Evolutionary conservation across 2,113 vertebrate genomes (phyloP), one percentile per base, ranked within the genome.

Genomic region (Pyxicephalus adspersus): DNA sequence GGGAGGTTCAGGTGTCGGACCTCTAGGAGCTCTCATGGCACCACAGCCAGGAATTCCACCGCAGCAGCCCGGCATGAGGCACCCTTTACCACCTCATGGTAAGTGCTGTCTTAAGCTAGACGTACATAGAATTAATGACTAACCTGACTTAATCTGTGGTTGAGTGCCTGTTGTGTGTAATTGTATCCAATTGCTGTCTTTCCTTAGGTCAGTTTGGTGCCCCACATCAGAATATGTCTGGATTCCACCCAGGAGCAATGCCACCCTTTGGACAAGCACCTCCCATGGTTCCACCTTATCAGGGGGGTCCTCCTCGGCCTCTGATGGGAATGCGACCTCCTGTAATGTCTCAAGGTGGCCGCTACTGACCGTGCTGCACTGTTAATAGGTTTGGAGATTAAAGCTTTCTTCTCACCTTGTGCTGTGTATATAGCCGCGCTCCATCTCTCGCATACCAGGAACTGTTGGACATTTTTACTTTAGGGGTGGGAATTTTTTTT

Each of bases 311-410:
- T 83, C 95, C 95, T 88, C 93, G 95, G 86, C 94, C 95, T 84
- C 96, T 96, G 51, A 95, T 99, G 95, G 96, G 95, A 90, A 98
- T 99, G 95, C 96, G 96, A 92, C 98, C 97, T 84, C 98, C 97
- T 57, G 97, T 97, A 88, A 99, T 99, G 98, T 99, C 97, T 82
- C 98, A 97, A 76, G 97, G 97, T 83, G 96, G 96, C 91, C 97
- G 98, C 91, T 99, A 98, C 94, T 99, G 97, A 99, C 91, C 90
- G 91, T 89, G 88, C 90, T 91, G 88, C 92, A 91, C 91, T 85
- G 85, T 89, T 89, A 93, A 93, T 97, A 97, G 95, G 96, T 97
- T 98, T 98, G 97, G 94, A 95, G 96, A 96, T 97, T 98, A 95
- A 96, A 95, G 94, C 94, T 94, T 96, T 38, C 38, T 98, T 98